Evolutionary conservation across 2,888 invertebrate species (phyloP).

Genomic region (Alloscopus bannaensis): DNA sequence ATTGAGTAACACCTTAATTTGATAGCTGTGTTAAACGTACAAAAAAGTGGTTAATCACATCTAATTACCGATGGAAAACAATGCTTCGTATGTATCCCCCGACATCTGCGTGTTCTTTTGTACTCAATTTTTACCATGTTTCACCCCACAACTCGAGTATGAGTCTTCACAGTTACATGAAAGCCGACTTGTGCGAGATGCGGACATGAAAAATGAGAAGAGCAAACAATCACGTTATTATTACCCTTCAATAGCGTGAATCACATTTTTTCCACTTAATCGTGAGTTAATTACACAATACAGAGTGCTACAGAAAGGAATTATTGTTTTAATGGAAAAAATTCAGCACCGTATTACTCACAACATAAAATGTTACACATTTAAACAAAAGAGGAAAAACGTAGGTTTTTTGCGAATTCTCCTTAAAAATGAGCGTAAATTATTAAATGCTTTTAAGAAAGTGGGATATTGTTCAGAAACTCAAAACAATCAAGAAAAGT

Average conservation of each 20-base stretch:
- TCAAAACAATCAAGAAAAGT: conserved; percentile 10
- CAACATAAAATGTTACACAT: not conserved
- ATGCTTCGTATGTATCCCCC: not conserved
- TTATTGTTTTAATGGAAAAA: too few relatives aligned
- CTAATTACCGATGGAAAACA: not conserved
- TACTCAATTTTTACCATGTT: not conserved
- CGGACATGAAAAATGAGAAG: too few relatives aligned
- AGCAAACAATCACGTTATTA: too few relatives aligned
- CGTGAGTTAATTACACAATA: not conserved
- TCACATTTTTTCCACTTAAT: not conserved
- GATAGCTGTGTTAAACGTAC: not conserved
- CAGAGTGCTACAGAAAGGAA: not conserved
- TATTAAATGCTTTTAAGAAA: conserved; percentile 45
- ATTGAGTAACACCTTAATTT: not conserved
- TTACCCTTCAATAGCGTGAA: not conserved
- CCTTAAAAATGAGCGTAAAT: not conserved
- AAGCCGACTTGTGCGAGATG: too few relatives aligned
- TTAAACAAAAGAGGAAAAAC: not conserved
- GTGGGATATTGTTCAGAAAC: too few relatives aligned
- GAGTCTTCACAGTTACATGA: too few relatives aligned
- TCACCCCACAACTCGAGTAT: too few relatives aligned
- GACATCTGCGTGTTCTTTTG: not conserved
- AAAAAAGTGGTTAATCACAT: not conserved
- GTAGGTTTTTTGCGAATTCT: not conserved
- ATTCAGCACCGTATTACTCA: too few relatives aligned